Evolutionary conservation across 2,113 vertebrate species (phyloP).

Genomic region (Cyphotilapia sp.): DNA sequence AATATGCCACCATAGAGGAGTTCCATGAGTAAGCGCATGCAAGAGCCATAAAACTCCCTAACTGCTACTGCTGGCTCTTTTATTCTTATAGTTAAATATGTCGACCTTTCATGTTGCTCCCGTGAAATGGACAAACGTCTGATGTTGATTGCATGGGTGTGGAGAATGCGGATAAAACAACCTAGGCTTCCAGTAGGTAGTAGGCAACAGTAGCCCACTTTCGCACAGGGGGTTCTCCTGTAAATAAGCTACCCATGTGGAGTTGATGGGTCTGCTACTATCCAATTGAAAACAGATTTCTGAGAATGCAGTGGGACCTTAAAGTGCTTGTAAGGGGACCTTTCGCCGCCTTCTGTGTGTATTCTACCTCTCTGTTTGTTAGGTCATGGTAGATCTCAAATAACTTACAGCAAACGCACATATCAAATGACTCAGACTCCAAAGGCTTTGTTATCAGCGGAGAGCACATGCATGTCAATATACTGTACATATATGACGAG

Average conservation of each 20-base stretch:
- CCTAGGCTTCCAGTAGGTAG: background rate
- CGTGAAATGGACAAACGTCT: background rate
- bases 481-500: conserved; percentile 32
- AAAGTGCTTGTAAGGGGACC: background rate
- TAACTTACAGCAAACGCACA: background rate
- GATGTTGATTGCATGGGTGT: background rate
- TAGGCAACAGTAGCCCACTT: background rate
- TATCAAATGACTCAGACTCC: background rate
- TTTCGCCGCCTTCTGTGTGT: background rate
- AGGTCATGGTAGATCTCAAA: background rate
- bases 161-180: background rate
- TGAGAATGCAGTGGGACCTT: background rate
- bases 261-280: background rate
- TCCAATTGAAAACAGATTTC: conserved; percentile 6
- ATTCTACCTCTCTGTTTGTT: background rate
- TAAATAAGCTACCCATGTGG: conserved; percentile 41
- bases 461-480: background rate
- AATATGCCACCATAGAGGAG: background rate
- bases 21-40: background rate
- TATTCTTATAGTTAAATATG: background rate
- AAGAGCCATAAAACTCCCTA: background rate
- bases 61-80: background rate
- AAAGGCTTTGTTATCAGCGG: background rate
- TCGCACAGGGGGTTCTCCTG: conserved; percentile 27
- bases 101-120: background rate